A percentile compares a stretch with the other conserved stretches of the same genome.
phyloP scores from a whole-genome alignment of 1,140 invertebrate genomes.

The Helicoverpa armigera region DNA sequence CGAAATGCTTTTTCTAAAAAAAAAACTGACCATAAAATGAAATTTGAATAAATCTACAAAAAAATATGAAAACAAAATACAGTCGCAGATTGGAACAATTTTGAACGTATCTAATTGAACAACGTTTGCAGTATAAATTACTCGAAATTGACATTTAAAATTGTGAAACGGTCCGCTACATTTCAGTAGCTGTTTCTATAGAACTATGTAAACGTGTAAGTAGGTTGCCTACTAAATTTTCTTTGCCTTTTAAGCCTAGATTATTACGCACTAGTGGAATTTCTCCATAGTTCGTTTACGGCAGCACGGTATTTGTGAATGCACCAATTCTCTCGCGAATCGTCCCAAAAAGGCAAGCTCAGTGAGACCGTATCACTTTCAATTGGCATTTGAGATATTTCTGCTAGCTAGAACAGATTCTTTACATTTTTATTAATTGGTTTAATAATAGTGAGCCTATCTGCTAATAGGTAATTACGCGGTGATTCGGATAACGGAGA shows the following conservation, averaged over 20 bases:
- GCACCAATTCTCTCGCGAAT: slow-evolving; percentile 13
- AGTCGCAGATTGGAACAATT: no score
- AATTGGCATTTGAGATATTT: slow-evolving; percentile 9
- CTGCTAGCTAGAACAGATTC: slow-evolving; percentile 8
- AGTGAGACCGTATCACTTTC: slow-evolving; percentile 28
- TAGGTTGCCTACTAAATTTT: slow-evolving; percentile 13
- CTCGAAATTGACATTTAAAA: not conserved
- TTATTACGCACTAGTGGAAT: slow-evolving; percentile 29
- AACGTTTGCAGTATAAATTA: no score
- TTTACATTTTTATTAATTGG: slow-evolving; percentile 18
- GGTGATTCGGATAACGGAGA: not conserved
- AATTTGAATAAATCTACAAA: no score
- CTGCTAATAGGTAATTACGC: not conserved
- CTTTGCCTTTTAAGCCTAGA: slow-evolving; percentile 23
- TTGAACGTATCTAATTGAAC: no score
- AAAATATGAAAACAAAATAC: no score
- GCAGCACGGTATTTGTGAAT: slow-evolving; percentile 26
- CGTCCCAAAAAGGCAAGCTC: slow-evolving; percentile 27
- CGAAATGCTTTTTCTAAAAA: no score
- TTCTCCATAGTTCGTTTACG: slow-evolving; percentile 21
- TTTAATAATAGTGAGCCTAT: slow-evolving; percentile 13
- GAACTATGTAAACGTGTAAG: not conserved
- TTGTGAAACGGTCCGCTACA: not conserved
- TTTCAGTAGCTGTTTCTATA: not conserved
- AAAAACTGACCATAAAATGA: no score